A percentile compares a stretch with the other conserved stretches of the same genome.
These are phyloP conservation scores for Ornithoptera priamus DNA, from an alignment of 2,888 invertebrate genomes.

Conservation along the genomic window DNA sequence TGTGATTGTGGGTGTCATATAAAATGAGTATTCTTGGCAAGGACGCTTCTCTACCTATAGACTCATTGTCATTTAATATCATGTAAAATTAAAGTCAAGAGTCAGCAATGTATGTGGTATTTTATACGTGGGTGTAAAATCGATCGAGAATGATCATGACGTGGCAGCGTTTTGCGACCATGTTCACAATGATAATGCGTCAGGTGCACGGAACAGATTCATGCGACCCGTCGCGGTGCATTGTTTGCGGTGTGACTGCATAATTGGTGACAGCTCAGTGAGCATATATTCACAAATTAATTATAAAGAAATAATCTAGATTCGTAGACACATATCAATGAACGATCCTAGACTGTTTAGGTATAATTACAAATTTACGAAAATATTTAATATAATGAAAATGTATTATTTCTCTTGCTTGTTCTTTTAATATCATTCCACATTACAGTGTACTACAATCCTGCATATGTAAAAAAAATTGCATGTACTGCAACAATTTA, in stretches of 20 bases:
- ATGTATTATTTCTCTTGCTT: no score
- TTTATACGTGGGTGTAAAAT: not conserved
- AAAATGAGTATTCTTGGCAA: no score
- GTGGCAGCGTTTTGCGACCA: not conserved
- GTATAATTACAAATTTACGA: not conserved
- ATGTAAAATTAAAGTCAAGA: not conserved
- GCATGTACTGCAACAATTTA: no score
- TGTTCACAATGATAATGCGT: conserved; percentile 62
- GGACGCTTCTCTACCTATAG: no score
- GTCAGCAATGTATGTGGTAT: no score
- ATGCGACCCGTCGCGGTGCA: conserved; percentile 53
- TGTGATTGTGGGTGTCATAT: no score
- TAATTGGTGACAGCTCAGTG: conserved; percentile 51
- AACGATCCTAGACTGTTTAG: not conserved
- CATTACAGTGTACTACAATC: no score
- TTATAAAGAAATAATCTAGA: no score
- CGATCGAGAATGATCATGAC: not conserved
- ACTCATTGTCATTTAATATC: not conserved
- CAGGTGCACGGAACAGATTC: conserved; percentile 61
- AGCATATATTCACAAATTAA: conserved; percentile 3
- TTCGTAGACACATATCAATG: not conserved
- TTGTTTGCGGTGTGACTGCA: conserved; percentile 56
- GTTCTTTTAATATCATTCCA: no score
- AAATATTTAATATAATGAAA: no score
- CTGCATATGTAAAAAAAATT: no score